phyloP scores from a whole-genome alignment of 2,113 vertebrate genomes.

The Bombycilla garrulus region DNA sequence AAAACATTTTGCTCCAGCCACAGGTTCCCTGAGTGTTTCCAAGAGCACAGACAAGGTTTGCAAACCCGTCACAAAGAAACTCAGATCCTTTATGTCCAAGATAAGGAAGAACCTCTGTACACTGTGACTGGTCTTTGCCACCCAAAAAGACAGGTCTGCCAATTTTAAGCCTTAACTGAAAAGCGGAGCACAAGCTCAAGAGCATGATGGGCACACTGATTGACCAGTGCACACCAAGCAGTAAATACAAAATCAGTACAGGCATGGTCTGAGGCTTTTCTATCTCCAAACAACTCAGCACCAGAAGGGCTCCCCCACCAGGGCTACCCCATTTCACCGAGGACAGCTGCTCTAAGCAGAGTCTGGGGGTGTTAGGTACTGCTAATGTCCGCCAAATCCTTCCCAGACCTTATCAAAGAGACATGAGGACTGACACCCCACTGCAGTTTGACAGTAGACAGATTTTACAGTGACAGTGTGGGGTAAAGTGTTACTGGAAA shows the following conservation, averaged over 20 bases:
- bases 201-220: background rate
- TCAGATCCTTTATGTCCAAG: background rate
- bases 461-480: constrained; percentile 17
- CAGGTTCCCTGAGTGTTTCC: background rate
- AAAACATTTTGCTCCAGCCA: background rate
- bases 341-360: background rate
- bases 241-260: background rate
- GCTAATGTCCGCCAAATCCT: background rate
- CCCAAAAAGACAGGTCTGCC: background rate
- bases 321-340: accelerated
- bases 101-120: background rate
- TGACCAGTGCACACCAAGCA: background rate
- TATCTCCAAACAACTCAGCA: background rate
- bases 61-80: background rate
- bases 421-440: background rate
- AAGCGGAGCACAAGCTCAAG: background rate
- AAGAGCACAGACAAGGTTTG: background rate
- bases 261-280: background rate
- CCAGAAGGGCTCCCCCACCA: background rate
- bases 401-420: background rate
- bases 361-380: background rate
- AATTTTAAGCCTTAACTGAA: background rate
- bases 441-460: constrained; percentile 23
- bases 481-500: constrained; percentile 30
- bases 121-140: background rate